Conservation (phyloP, 1,140 invertebrate genomes). For the Scaptomyza montana region DNA sequence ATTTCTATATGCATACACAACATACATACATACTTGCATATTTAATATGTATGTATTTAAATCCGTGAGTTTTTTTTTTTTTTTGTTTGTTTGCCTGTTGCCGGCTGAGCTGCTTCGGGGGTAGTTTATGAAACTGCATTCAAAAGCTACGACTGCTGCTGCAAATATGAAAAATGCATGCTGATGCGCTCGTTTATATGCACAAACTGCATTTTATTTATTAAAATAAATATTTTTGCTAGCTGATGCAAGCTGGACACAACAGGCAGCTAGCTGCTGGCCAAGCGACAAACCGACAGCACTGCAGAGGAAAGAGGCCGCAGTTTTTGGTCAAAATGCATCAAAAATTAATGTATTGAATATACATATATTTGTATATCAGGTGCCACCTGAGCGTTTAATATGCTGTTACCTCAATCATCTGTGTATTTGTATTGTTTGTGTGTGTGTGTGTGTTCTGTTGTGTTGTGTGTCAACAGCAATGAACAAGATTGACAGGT, state of each 20-base stretch:
- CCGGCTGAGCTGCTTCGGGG: constrained; percentile 1
- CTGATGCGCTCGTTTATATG: constrained; percentile 76
- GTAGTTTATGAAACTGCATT: constrained; percentile 63
- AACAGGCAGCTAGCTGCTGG: neutral
- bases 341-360: constrained; percentile 38
- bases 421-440: neutral
- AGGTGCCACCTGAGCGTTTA: constrained; percentile 33
- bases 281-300: neutral
- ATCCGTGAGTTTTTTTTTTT: constrained; percentile 16
- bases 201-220: constrained; percentile 77
- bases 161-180: constrained; percentile 73
- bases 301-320: neutral
- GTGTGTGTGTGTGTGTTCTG: neutral
- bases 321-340: constrained; percentile 30
- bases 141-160: constrained; percentile 26
- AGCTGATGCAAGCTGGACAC: constrained; percentile 16
- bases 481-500: constrained; percentile 45
- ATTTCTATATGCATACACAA: constrained; percentile 60
- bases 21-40: constrained; percentile 8
- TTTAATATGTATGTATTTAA: constrained; percentile 1
- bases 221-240: constrained; percentile 67
- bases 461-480: constrained; percentile 4
- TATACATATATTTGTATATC: neutral
- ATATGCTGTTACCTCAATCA: constrained; percentile 37
- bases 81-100: constrained; percentile 15